phyloP scores from a whole-genome alignment of 2,797 vertebrate genomes.

The Channa striata region DNA sequence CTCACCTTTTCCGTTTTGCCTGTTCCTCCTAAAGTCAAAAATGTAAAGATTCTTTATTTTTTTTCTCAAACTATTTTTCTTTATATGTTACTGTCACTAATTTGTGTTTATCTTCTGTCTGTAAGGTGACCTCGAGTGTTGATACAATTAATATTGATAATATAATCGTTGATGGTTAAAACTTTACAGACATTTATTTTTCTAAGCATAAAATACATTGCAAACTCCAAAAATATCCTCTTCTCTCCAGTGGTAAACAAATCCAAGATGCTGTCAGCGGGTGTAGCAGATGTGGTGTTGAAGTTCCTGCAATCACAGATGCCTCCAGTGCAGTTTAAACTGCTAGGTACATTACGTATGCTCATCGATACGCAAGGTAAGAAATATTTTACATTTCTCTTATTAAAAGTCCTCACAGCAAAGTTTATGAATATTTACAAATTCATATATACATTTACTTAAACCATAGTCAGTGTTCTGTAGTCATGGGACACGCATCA shows the following conservation, averaged over 20 bases:
- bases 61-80: no score
- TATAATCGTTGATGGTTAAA: not conserved
- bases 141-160: no score
- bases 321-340: slow-evolving; percentile 98
- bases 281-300: slow-evolving; percentile 94
- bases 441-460: no score
- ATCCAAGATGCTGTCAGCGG: slow-evolving; percentile 96
- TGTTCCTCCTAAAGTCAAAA: no score
- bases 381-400: not conserved
- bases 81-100: no score
- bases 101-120: no score
- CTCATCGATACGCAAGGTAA: slow-evolving; percentile 98
- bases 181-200: not conserved
- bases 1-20: no score
- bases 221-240: not conserved
- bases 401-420: not conserved
- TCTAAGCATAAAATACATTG: not conserved
- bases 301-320: slow-evolving; percentile 98
- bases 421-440: no score
- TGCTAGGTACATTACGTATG: slow-evolving; percentile 97
- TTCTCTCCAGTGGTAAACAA: slow-evolving; percentile 93
- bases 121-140: no score
- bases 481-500: no score
- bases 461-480: no score
- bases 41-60: no score